Evolutionary conservation across 53 echinoderm and acorn worm genomes (phyloP).

Genomic region (Glandiceps talaboti): DNA sequence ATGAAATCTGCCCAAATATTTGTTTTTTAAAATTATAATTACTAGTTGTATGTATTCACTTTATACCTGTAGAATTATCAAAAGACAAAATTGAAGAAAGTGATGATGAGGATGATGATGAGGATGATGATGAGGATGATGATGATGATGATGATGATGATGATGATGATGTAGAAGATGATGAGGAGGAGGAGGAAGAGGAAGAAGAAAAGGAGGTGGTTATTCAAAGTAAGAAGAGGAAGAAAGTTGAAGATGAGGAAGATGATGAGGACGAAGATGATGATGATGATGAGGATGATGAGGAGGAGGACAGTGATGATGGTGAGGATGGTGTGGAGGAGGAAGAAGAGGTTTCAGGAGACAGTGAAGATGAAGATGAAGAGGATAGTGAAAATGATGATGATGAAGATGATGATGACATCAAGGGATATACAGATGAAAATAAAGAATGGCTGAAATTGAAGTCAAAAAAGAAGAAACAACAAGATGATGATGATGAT

Average conservation of each 20-base stretch:
- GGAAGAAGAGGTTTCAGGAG: no score
- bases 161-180: conserved; percentile 14
- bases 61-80: no score
- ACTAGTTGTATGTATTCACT: no score
- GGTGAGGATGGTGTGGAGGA: conserved; percentile 16
- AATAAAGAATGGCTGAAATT: conserved; percentile 57
- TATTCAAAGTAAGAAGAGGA: not conserved
- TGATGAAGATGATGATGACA: conserved; percentile 3
- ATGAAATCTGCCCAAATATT: no score
- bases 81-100: no score
- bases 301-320: conserved; percentile 6
- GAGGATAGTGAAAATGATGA: conserved; percentile 17
- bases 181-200: not conserved
- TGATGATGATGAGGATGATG: conserved; percentile 22
- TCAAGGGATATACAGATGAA: conserved; percentile 71
- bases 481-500: conserved; percentile 27
- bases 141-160: conserved; percentile 13
- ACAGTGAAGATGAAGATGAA: conserved; percentile 33
- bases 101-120: conserved; percentile 23
- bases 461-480: conserved; percentile 16
- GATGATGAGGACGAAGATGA: conserved; percentile 20
- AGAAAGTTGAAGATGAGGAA: conserved; percentile 11
- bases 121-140: conserved; percentile 22
- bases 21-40: no score
- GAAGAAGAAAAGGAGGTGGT: conserved; percentile 1